These are phyloP conservation scores for Carabus problematicus DNA, from an alignment of 2,888 invertebrate genomes.

Conservation along the genomic window DNA sequence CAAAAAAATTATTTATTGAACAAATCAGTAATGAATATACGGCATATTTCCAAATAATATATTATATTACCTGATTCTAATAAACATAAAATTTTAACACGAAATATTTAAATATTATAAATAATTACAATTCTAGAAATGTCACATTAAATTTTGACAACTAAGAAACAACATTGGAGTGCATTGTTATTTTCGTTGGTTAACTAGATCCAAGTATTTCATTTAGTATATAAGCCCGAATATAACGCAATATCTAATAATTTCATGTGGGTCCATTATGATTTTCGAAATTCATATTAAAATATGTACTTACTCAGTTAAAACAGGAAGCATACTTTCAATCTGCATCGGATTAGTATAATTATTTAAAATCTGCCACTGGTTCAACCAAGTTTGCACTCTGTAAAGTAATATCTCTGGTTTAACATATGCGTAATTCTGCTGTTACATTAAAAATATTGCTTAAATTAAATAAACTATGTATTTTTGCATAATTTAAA, in stretches of 20 bases:
- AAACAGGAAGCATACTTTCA: constrained; percentile 64
- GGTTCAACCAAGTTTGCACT: constrained; percentile 73
- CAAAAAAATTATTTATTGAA: constrained; percentile 8
- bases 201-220: too few relatives aligned
- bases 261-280: not conserved
- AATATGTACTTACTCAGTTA: constrained; percentile 52
- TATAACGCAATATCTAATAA: not conserved
- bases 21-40: not conserved
- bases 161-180: too few relatives aligned
- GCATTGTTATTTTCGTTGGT: too few relatives aligned
- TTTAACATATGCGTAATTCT: not conserved
- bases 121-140: constrained; percentile 33
- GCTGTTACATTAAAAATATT: too few relatives aligned
- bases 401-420: constrained; percentile 54
- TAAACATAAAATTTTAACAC: not conserved
- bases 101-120: constrained; percentile 1
- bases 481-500: too few relatives aligned
- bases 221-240: too few relatives aligned
- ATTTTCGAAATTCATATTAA: not conserved
- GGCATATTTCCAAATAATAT: not conserved
- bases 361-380: constrained; percentile 72
- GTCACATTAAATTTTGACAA: constrained; percentile 34
- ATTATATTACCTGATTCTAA: not conserved
- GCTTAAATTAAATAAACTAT: too few relatives aligned
- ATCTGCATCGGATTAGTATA: constrained; percentile 72